These are phyloP conservation scores for Pseudopipra pipra DNA, from an alignment of 2,113 vertebrate genomes.

Conservation along the genomic window DNA sequence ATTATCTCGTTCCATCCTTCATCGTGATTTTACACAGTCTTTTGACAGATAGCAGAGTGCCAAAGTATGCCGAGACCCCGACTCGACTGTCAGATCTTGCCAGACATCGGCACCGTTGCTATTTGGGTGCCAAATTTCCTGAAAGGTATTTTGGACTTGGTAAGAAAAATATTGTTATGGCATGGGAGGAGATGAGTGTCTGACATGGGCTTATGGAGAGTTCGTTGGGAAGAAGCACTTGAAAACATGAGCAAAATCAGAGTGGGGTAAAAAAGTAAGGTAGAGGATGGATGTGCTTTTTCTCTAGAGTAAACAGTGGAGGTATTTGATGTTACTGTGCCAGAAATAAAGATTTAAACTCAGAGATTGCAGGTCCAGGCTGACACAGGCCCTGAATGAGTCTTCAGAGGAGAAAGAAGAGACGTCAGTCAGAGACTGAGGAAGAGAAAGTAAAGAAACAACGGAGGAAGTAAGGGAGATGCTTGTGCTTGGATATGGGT, in stretches of 20 bases:
- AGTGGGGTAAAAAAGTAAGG: constrained; percentile 10
- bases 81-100: neutral
- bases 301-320: neutral
- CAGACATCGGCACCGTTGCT: neutral
- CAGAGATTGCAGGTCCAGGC: neutral
- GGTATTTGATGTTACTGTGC: neutral
- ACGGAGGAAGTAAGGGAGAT: neutral
- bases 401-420: constrained; percentile 8
- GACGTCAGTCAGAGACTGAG: constrained; percentile 53
- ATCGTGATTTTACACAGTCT: neutral
- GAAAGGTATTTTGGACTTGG: constrained; percentile 64
- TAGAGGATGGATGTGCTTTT: neutral
- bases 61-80: neutral
- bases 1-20: neutral
- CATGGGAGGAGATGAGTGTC: constrained; percentile 10
- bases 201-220: constrained; percentile 14
- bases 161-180: constrained; percentile 34
- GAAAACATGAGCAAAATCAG: constrained; percentile 33
- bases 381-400: neutral
- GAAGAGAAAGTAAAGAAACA: neutral
- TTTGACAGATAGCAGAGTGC: neutral
- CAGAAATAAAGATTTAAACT: constrained; percentile 52
- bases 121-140: constrained; percentile 39
- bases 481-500: neutral
- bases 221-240: constrained; percentile 15